These are phyloP conservation scores for Mizuhopecten yessoensis DNA, from an alignment of 1,140 invertebrate genomes.

Conservation along the genomic window DNA sequence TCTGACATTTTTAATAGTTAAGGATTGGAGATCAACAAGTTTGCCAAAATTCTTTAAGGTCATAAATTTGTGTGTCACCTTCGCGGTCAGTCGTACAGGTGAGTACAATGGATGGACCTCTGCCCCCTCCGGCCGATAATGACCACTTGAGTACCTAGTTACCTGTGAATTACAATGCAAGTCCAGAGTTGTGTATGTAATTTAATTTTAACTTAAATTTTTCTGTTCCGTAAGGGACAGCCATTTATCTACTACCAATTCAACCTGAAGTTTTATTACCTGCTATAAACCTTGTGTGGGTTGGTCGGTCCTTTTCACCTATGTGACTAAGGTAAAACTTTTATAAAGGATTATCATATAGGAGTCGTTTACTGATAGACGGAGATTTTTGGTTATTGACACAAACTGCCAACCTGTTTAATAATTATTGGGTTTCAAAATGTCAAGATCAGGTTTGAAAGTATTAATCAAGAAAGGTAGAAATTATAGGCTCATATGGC, in stretches of 20 bases:
- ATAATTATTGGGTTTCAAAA: background rate
- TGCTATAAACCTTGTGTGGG: background rate
- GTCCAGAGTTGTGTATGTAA: background rate
- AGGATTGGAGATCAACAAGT: background rate
- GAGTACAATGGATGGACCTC: background rate
- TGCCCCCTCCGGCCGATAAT: conserved; percentile 10
- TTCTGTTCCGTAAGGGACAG: background rate
- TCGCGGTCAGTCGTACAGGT: background rate
- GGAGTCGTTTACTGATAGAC: background rate
- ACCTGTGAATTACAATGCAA: background rate
- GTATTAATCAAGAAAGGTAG: background rate
- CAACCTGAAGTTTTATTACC: background rate
- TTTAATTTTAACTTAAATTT: conserved; percentile 13
- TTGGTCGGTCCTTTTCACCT: background rate
- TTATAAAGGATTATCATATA: conserved; percentile 29
- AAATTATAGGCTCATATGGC: background rate
- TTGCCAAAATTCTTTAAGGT: background rate
- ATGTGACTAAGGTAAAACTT: background rate
- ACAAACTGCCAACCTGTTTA: background rate
- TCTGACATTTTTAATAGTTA: background rate
- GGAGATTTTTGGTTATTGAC: background rate
- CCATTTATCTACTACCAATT: background rate
- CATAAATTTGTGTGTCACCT: background rate
- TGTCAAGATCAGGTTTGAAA: background rate
- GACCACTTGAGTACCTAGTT: background rate